Evolutionary conservation across 2,113 vertebrate species (phyloP).

Genomic region (Dissostichus mawsoni): DNA sequence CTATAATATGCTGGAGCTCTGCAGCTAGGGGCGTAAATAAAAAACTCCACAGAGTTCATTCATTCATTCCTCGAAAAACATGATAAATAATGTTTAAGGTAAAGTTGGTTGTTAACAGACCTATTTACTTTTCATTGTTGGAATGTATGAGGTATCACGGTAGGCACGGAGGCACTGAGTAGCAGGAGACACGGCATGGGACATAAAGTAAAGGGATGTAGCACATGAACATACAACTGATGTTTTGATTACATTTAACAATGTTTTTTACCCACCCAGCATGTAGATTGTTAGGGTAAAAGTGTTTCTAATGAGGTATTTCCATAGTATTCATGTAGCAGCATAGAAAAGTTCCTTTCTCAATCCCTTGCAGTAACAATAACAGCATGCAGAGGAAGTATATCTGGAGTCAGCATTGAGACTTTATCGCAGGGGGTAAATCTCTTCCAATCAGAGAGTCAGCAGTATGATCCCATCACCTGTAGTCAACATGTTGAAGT

Average conservation of each 20-base stretch:
- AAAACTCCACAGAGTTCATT: background rate
- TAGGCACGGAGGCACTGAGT: background rate
- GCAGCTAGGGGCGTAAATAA: background rate
- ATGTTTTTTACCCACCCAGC: constrained; percentile 18
- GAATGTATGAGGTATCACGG: constrained; percentile 7
- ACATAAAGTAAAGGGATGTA: constrained; percentile 2
- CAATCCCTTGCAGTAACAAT: background rate
- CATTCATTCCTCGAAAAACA: background rate
- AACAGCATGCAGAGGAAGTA: background rate
- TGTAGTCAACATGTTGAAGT: too few species aligned
- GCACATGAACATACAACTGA: constrained; percentile 15
- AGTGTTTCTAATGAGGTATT: background rate
- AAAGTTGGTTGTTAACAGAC: background rate
- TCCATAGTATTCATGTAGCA: constrained; percentile 12
- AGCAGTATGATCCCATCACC: too few species aligned
- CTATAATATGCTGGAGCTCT: background rate
- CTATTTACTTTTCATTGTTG: constrained; percentile 31
- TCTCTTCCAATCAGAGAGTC: too few species aligned
- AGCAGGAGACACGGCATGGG: background rate
- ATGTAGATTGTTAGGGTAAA: background rate
- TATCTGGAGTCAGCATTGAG: background rate
- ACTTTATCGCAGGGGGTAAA: too few species aligned
- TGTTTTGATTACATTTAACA: constrained; percentile 24
- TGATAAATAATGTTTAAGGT: background rate
- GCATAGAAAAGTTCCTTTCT: background rate